Evolutionary conservation across 1,140 invertebrate genomes (phyloP), one percentile per base, ranked within the genome.

Genomic region (Polyergus mexicanus): DNA sequence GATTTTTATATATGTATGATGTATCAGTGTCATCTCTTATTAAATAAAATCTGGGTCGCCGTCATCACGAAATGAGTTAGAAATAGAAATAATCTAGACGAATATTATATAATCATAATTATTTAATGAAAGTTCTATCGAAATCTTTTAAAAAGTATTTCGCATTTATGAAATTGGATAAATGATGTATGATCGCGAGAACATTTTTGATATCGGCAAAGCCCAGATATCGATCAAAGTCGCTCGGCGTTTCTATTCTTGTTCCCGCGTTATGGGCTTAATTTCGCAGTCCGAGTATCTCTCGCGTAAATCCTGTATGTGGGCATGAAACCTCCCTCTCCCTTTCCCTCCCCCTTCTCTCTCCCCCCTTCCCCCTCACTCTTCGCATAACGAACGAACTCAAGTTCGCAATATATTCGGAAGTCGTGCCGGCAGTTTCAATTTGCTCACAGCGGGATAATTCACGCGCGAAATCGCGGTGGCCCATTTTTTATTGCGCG

Each of bases 391-490:
- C 68, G 56, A 81, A 72, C 78, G 78, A 83, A 83, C 68, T 83
- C 68, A 72, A 83, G 51, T 83, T 83, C 68, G 78, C 66, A 41
- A 83, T 72, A 72, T 83, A 83, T 83, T 83, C 78, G 68, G 78
- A 83, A 74, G 68, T 83, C 78, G 68, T 83, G 78, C 78, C 68
- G 78, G 78, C 54, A 83, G 78, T 74, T 83, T 83, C 78, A 83
- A 74, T 83, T 83, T 83, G 68, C 78, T 72, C 78, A 62, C 68
- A 56, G 41, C 68, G 78, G 76, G 78, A 83, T 83, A 83, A 83
- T 83, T 83, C 78, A 83, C 78, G 78, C 78, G 78, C 78, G 68
- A 83, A 83, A 83, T 83, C 78, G 78, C 68, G 54, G 68, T 83
- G 78, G 78, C 68, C 78, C 38, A 83, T 83, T 83, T 83, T 83